These are phyloP conservation scores for Denticeps clupeoides DNA, from an alignment of 2,797 vertebrate genomes.

Conservation along the genomic window DNA sequence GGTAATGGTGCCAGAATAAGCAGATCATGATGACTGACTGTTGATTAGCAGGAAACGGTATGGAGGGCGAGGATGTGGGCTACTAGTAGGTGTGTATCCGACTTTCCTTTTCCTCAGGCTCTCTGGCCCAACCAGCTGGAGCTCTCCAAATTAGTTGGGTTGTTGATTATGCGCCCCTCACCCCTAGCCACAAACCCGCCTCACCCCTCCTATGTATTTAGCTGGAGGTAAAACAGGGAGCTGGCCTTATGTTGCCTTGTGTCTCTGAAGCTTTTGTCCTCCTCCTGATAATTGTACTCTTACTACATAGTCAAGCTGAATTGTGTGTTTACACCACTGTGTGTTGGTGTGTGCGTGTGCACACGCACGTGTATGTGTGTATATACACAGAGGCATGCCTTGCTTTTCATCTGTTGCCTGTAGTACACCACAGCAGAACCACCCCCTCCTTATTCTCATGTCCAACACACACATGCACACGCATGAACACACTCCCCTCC, in stretches of 20 bases:
- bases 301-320: conserved; percentile 37
- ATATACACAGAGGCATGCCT: conserved; percentile 39
- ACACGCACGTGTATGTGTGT: conserved; percentile 19
- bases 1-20: no score
- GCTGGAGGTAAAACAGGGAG: conserved; percentile 82
- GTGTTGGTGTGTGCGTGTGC: not conserved
- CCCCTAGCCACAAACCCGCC: not conserved
- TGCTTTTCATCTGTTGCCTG: conserved; percentile 62
- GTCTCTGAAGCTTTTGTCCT: conserved; percentile 73
- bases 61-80: conserved; percentile 34
- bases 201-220: conserved; percentile 58
- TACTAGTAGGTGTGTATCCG: conserved; percentile 64
- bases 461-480: conserved; percentile 3
- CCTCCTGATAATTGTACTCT: conserved; percentile 53
- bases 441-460: conserved; percentile 25
- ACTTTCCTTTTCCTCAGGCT: conserved; percentile 66
- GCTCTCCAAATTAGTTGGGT: conserved; percentile 80
- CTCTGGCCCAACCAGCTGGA: conserved; percentile 92
- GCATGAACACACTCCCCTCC: conserved; percentile 20
- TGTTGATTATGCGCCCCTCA: conserved; percentile 73
- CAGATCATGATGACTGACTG: conserved; percentile 15
- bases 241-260: conserved; percentile 72
- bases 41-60: conserved; percentile 25
- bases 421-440: conserved; percentile 47
- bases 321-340: conserved; percentile 13